Conservation (phyloP, 2,888 invertebrate genomes). For the Caenorhabditis panamensis region DNA sequence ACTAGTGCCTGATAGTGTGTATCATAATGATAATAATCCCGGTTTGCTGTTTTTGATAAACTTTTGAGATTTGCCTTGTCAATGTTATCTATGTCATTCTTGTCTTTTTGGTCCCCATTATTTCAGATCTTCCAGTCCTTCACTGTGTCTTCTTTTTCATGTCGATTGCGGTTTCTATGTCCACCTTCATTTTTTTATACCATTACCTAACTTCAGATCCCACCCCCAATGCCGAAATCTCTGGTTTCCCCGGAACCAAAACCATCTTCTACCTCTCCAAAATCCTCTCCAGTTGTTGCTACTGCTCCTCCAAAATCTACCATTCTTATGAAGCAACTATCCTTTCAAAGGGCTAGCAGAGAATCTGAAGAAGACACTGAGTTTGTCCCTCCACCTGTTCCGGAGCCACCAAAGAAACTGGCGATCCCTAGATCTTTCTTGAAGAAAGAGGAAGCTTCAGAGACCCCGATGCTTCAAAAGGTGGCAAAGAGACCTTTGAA, state of each 20-base stretch:
- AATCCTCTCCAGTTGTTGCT: constrained; percentile 27
- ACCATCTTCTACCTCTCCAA: constrained; percentile 1
- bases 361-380: constrained; percentile 64
- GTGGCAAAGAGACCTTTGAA: constrained; percentile 37
- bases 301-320: constrained; percentile 41
- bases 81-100: no score
- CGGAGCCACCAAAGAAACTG: constrained; percentile 56
- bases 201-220: constrained; percentile 16
- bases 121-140: constrained; percentile 1
- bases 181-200: not conserved
- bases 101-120: not conserved
- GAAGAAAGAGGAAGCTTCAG: constrained; percentile 52
- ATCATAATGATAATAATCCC: constrained; percentile 23
- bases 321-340: constrained; percentile 52
- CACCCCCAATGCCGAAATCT: constrained; percentile 19
- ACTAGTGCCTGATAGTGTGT: no score
- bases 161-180: constrained; percentile 19
- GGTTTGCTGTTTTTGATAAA: constrained; percentile 33
- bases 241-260: constrained; percentile 52
- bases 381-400: constrained; percentile 22
- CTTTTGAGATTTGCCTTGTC: not conserved
- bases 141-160: not conserved
- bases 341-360: constrained; percentile 50
- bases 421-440: constrained; percentile 59
- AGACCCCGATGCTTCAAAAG: constrained; percentile 32